A percentile compares a stretch with the other conserved stretches of the same genome.
Evolutionary conservation across 2,113 vertebrate genomes (phyloP).

Genomic region (Rana temporaria): DNA sequence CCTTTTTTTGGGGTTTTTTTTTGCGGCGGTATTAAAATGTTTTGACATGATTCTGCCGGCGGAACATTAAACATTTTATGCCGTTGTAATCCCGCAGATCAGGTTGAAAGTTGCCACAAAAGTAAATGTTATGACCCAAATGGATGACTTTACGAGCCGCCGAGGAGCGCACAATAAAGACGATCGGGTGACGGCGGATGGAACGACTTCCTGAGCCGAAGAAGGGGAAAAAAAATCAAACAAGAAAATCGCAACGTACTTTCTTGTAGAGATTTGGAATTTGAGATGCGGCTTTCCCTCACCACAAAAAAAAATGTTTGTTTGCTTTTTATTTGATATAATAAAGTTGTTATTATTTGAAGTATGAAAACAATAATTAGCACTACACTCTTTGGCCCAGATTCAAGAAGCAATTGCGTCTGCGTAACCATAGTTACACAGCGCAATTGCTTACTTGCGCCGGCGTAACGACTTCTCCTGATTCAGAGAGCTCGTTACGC

Average conservation of each 20-base stretch:
- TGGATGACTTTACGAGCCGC: constrained; percentile 52
- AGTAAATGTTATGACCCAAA: constrained; percentile 48
- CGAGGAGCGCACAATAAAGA: constrained; percentile 27
- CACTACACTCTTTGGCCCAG: no score
- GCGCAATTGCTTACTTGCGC: no score
- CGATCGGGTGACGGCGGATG: constrained; percentile 37
- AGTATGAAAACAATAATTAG: no score
- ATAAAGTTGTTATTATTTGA: no score
- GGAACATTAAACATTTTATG: constrained; percentile 54
- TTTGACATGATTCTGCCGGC: constrained; percentile 46
- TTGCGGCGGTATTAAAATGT: constrained; percentile 45
- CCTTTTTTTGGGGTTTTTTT: constrained; percentile 36
- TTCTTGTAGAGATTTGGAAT: no score
- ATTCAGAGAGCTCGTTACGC: no score
- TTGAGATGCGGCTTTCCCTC: no score
- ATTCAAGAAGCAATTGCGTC: no score
- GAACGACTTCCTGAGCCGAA: constrained; percentile 38
- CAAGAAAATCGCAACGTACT: background rate
- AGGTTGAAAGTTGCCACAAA: constrained; percentile 44
- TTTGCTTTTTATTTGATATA: no score
- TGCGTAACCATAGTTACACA: no score
- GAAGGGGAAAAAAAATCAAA: constrained; percentile 31
- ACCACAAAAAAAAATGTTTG: no score
- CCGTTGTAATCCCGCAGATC: constrained; percentile 48
- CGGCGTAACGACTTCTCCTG: no score